Base-by-base conservation (phyloP, 37 sponge, comb jelly and placozoan species). In the Amphimedon queenslandica region DNA sequence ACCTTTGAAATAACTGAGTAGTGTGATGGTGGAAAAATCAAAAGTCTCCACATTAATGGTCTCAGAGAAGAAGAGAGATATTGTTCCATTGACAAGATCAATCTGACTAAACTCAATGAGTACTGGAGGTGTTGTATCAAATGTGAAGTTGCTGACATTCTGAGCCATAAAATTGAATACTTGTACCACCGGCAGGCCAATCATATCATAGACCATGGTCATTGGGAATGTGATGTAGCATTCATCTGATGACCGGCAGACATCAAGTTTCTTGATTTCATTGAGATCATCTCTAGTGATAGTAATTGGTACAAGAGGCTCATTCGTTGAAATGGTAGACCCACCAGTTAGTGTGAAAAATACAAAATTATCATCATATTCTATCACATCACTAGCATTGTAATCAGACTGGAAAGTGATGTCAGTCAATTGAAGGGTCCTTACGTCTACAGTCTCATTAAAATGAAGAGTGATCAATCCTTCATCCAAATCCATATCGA, bases 1-100 rank as follows among this genome's bases (percentile, higher is more conserved):
- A 53, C 71, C 75, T 32, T 90, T 66, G 66, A 94, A 86, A 63
- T 90, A 94, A 40, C 84, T 86, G 64, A 87, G 91, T 33, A 94
- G 76, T 40, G 84, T 75, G n/a, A 94, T 74, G 0, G 78, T 70
- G 31, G 88, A 64, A 70, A 78, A 87, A 23, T 90, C 79, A 51
- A 94, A 69, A 35, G 72, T 72, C 35, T 73, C 42, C 0, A 88
- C 82, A 55, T 87, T 84, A 27, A 93, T 82, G 32, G 82, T 79
- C 69, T 93, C 93, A 73, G 68, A 69, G 29, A 93, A 93, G 42
- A 77, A 69, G 30, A 93, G 66, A 3, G 55, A 28, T 20, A 93
- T 30, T 20, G 69, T 76, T 20, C 93, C 93, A 79, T 67, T 84
- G 76, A 88, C 77, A 34, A 93, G 66, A 77, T 93, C 86, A 32